These are phyloP conservation scores for Liodrosophila aerea DNA, from an alignment of 2,888 invertebrate genomes.

Conservation along the genomic window DNA sequence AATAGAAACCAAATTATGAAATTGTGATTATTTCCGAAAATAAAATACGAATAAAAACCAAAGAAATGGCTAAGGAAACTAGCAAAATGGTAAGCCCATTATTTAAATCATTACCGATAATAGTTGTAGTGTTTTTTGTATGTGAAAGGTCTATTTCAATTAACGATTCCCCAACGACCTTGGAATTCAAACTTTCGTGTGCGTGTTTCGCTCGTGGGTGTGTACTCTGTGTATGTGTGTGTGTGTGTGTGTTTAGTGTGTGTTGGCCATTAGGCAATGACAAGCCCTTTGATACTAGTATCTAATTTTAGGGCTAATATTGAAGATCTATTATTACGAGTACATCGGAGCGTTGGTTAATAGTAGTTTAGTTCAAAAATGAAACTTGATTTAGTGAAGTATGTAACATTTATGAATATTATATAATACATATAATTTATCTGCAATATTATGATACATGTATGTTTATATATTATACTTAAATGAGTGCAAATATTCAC, in stretches of 20 bases:
- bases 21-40: conserved; percentile 31
- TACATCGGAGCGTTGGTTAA: neutral
- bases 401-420: too few relatives aligned
- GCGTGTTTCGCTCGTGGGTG: conserved; percentile 6
- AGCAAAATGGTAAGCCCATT: conserved; percentile 64
- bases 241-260: conserved; percentile 1
- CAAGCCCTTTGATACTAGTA: conserved; percentile 26
- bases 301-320: conserved; percentile 10
- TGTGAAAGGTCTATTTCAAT: conserved; percentile 2
- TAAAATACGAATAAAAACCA: conserved; percentile 11
- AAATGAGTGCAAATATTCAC: too few relatives aligned
- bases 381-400: too few relatives aligned
- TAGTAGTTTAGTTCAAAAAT: too few relatives aligned
- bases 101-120: conserved; percentile 10
- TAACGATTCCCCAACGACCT: conserved; percentile 23
- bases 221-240: neutral
- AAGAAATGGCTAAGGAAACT: conserved; percentile 63
- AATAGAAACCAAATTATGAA: conserved; percentile 58
- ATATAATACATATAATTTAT: too few relatives aligned
- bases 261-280: conserved; percentile 25
- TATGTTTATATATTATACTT: too few relatives aligned
- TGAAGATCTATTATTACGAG: neutral
- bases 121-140: too few relatives aligned
- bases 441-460: too few relatives aligned
- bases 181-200: conserved; percentile 17